Base-by-base conservation (phyloP, 2,113 vertebrate species). In the Orcinus orca region DNA sequence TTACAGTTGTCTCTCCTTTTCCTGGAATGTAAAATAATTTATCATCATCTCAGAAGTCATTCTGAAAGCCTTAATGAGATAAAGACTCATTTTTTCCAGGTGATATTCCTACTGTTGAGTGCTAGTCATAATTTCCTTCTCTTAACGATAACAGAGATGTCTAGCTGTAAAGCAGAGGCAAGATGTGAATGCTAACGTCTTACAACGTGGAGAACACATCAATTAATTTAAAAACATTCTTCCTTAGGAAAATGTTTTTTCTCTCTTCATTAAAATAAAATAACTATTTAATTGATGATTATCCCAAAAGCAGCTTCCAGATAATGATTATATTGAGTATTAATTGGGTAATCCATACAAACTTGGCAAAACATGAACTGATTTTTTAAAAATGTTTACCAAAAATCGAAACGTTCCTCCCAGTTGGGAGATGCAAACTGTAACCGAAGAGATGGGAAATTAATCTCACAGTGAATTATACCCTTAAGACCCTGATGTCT, bases 1-100 rank as follows among this genome's bases (percentile, higher is more conserved):
- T 98, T 98, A 98, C 97, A 80, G 5, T 12, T 90, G 96, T 97
- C 84, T 97, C 79, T 88, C 97, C 96, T 93, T 96, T 98, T 93
- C 94, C 53, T 95, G 65, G 95, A 97, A 97, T 98, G 93, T 65
- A 81, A 97, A 98, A 97, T 97, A 97, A 93, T 8, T 0, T 91
- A 86, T 97, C 96, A 92, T 97, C 97, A 97, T 96, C 50, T 96
- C 88, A 96, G 90, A 98, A 98, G 90, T 93, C 36, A 95, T 53
- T 93, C 93, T 14, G 3, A 92, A 97, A 97, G 53, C 38, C 82
- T 97, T 97, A 98, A 95, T 96, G 87, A 97, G 90, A 97, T 98
- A 97, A 91, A 12, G 86, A 95, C 90, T 88, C 88, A 81, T 97
- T 98, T 96, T 98, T 98, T 90, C 62, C 41, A 81, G 31, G 71